These are phyloP conservation scores for Notechis scutatus DNA, from an alignment of 2,113 vertebrate genomes.

Conservation along the genomic window DNA sequence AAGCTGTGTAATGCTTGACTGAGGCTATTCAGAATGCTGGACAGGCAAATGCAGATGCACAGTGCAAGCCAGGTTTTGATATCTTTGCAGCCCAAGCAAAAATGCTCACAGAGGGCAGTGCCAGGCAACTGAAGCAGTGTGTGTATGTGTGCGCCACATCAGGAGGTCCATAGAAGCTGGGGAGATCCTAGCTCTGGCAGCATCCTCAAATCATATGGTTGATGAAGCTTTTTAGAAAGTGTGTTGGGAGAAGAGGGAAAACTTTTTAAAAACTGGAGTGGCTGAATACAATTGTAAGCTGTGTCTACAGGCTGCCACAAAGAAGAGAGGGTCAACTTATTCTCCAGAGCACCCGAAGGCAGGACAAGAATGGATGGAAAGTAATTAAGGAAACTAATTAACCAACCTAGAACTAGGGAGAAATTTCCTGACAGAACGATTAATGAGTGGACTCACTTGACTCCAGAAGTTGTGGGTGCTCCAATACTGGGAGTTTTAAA, in stretches of 20 bases:
- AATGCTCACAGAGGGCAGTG: not conserved
- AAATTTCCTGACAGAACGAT: not conserved
- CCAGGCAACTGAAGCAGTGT: not conserved
- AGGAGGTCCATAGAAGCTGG: not conserved
- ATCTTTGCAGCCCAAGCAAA: not conserved
- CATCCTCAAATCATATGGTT: not conserved
- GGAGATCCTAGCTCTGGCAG: not conserved
- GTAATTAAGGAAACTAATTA: not conserved
- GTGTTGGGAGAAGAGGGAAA: not conserved
- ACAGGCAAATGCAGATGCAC: not conserved
- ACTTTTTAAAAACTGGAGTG: not conserved
- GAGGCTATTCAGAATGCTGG: not conserved
- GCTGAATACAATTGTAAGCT: not conserved
- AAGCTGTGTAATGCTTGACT: not conserved
- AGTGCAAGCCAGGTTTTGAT: not conserved
- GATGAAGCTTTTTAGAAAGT: not conserved
- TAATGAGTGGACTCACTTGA: not conserved
- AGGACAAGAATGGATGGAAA: not conserved
- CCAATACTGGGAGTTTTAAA: not conserved
- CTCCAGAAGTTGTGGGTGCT: not conserved
- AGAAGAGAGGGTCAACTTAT: not conserved
- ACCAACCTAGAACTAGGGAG: not conserved
- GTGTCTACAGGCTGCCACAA: not conserved
- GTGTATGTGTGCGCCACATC: not conserved
- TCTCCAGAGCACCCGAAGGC: not conserved